Percentiles rank a stretch among this genome's conserved stretches.
Evolutionary conservation across 2,888 invertebrate species (phyloP).

Genomic region (Bellardia pandia): DNA sequence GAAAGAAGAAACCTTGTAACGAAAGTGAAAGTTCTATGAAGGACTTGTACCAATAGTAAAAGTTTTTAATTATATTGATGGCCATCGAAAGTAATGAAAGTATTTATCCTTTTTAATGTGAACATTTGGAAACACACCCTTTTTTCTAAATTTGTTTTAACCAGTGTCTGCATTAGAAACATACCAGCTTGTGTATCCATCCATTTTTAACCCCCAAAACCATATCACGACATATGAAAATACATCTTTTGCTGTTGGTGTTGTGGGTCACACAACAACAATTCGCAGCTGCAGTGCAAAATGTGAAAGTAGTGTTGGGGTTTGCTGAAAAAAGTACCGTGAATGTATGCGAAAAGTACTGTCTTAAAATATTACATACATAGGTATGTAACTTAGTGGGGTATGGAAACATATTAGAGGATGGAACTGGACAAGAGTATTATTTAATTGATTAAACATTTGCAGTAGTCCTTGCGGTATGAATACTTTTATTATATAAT

Average conservation of each 20-base stretch:
- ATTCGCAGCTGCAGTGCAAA: slow-evolving; percentile 34
- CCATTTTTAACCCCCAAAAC: slow-evolving; percentile 61
- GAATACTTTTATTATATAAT: no score
- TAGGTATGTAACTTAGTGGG: no score
- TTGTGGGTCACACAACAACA: slow-evolving; percentile 60
- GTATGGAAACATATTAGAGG: no score
- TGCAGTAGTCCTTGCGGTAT: no score
- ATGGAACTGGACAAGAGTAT: no score
- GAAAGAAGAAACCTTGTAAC: slow-evolving; percentile 46
- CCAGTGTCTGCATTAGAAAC: slow-evolving; percentile 36
- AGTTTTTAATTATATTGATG: slow-evolving; percentile 35
- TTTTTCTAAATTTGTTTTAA: slow-evolving; percentile 32
- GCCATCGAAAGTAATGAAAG: not conserved
- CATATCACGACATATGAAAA: not conserved
- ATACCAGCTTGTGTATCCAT: slow-evolving; percentile 65
- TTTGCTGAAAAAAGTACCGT: not conserved
- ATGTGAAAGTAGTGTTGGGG: slow-evolving; percentile 42
- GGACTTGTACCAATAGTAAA: slow-evolving; percentile 27
- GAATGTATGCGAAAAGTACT: no score
- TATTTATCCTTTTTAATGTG: not conserved
- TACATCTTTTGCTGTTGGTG: slow-evolving; percentile 26
- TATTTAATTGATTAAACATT: no score
- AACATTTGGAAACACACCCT: slow-evolving; percentile 46
- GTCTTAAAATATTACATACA: no score
- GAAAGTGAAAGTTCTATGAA: slow-evolving; percentile 67